Base-by-base conservation (phyloP, 2,888 invertebrate genomes). In the Xestobium rufovillosum region DNA sequence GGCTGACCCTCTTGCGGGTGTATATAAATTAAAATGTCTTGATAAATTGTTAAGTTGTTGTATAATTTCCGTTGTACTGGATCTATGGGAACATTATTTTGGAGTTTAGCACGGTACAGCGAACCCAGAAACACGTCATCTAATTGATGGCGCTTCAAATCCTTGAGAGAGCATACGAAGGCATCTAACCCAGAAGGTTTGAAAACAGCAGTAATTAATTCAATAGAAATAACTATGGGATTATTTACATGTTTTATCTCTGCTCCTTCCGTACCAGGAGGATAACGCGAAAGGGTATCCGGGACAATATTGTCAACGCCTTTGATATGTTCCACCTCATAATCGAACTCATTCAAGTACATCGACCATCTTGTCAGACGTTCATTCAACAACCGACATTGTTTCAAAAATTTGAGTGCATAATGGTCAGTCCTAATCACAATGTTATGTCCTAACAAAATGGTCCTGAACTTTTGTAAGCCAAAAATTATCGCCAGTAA, bases 281-380 rank as follows among this genome's bases (percentile, higher is more conserved):
- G 17, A 4, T n/a, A 34, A n/a, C 26, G 25, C 3, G 28, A 43
- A 6, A 45, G 14, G 2, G 31, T 25, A 29, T 45, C 45, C 1
- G 44, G 36, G 1, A 39, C 30, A 2, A 12, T n/a, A 26, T 44
- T 42, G 3, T 32, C 26, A 15, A 26, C 29, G 2, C 40, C 44
- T 1, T 12, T n/a, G 11, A 27, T n/a, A 10, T 27, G 28, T 29
- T 36, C 29, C 6, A 34, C 28, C 4, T 31, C 23, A 11, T 36
- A 17, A 29, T 43, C 15, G 14, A 41, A 45, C 14, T 43, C 33
- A 23, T 36, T 35, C 6, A 45, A 15, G 15, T 26, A 41, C 1
- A 36, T 9, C 8, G 36, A n/a, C 42, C 38, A 45, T 9, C 41
- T 4, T 2, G 43, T 39, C 6, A 43, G 31, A 11, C 38, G 16